Conservation (phyloP, 2,113 vertebrate species). For the Bubalus kerabau region DNA sequence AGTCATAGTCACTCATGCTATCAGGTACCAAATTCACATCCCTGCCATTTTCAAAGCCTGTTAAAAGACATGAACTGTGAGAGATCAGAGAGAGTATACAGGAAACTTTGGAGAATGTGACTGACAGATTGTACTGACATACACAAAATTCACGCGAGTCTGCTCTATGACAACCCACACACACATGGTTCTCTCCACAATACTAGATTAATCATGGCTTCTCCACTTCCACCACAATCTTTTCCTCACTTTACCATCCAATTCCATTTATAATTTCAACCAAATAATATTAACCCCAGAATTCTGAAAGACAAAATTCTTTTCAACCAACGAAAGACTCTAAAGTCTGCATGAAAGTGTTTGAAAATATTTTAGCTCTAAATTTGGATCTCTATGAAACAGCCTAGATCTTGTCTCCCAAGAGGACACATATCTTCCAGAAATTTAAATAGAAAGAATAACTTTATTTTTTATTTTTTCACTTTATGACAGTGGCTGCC, state of each 20-base stretch:
- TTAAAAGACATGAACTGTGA: not conserved
- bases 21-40: not conserved
- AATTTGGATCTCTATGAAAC: slow-evolving; percentile 45
- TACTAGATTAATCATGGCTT: slow-evolving; percentile 49
- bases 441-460: slow-evolving; percentile 8
- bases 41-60: not conserved
- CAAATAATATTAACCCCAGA: slow-evolving; percentile 31
- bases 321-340: not conserved
- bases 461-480: slow-evolving; percentile 45
- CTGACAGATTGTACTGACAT: not conserved
- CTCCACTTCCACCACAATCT: slow-evolving; percentile 21
- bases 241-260: not conserved
- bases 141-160: not conserved
- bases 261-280: slow-evolving; percentile 19
- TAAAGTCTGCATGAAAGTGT: not conserved
- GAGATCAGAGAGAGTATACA: not conserved
- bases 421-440: slow-evolving; percentile 14
- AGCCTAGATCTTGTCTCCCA: slow-evolving; percentile 31
- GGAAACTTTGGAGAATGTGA: not conserved
- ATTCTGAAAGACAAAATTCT: not conserved
- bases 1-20: not conserved
- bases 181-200: not conserved
- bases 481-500: slow-evolving; percentile 52
- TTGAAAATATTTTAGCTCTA: not conserved
- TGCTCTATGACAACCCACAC: slow-evolving; percentile 25